phyloP scores from a whole-genome alignment of 2,888 invertebrate genomes.

The Nebria brevicollis region DNA sequence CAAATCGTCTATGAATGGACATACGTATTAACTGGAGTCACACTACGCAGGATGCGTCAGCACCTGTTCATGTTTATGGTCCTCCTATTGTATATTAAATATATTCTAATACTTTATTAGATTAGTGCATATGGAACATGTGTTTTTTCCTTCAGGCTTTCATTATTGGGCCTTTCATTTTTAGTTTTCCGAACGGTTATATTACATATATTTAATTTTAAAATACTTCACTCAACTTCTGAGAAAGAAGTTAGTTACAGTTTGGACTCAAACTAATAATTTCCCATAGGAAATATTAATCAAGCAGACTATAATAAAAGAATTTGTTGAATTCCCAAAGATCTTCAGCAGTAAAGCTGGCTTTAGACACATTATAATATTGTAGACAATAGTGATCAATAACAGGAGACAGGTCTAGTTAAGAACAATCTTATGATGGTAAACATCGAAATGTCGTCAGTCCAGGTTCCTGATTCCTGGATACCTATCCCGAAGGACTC shows the following conservation, averaged over 20 bases:
- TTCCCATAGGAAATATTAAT: background rate
- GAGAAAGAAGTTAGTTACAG: background rate
- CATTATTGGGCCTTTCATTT: background rate
- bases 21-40: background rate
- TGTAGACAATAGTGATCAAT: background rate
- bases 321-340: background rate
- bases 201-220: too few relatives aligned
- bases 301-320: background rate
- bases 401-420: background rate
- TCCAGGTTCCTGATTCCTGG: conserved; percentile 7
- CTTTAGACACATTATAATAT: background rate
- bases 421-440: background rate
- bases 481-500: conserved; percentile 31
- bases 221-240: background rate
- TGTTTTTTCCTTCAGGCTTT: background rate
- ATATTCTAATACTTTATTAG: background rate
- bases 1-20: conserved; percentile 15
- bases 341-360: conserved; percentile 1
- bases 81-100: background rate
- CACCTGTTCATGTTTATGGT: conserved; percentile 15
- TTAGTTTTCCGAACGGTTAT: too few relatives aligned
- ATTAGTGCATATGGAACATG: background rate
- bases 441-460: background rate
- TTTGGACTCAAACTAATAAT: background rate
- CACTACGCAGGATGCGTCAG: conserved; percentile 6